Evolutionary conservation across 1,140 invertebrate genomes (phyloP).

Genomic region (Nilaparvata lugens): DNA sequence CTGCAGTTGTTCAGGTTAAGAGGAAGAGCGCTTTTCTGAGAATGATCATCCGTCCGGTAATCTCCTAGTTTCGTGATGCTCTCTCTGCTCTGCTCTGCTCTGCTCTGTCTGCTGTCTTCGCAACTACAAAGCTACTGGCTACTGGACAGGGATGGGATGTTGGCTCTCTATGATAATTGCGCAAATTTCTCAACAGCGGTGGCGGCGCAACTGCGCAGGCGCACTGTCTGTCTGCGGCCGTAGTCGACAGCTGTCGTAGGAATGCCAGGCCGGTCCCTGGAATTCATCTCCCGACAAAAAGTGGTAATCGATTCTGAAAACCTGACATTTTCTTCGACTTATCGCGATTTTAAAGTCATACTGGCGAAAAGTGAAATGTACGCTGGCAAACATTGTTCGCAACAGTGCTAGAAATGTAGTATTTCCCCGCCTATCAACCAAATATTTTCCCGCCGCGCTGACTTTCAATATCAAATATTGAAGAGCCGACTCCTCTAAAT

Average conservation of each 20-base stretch:
- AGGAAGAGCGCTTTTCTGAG: too few species aligned
- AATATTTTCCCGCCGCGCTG: too few species aligned
- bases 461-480: too few species aligned
- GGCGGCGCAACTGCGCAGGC: background rate
- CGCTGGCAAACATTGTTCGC: too few species aligned
- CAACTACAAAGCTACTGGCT: too few species aligned
- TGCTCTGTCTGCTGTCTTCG: too few species aligned
- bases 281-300: background rate
- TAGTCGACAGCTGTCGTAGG: background rate
- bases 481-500: too few species aligned
- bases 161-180: constrained; percentile 1
- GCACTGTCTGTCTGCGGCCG: background rate
- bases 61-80: background rate
- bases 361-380: background rate
- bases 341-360: background rate
- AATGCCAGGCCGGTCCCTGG: background rate
- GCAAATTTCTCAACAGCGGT: background rate
- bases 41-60: background rate
- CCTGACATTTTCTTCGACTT: constrained; percentile 1
- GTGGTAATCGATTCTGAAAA: constrained; percentile 5
- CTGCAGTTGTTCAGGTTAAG: too few species aligned
- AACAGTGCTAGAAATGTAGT: too few species aligned
- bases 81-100: too few species aligned
- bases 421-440: too few species aligned
- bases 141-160: too few species aligned